Evolutionary conservation across 64 coral and sea anemone species (phyloP), one percentile per base, ranked within the genome.

Genomic region (Actinia tenebrosa): DNA sequence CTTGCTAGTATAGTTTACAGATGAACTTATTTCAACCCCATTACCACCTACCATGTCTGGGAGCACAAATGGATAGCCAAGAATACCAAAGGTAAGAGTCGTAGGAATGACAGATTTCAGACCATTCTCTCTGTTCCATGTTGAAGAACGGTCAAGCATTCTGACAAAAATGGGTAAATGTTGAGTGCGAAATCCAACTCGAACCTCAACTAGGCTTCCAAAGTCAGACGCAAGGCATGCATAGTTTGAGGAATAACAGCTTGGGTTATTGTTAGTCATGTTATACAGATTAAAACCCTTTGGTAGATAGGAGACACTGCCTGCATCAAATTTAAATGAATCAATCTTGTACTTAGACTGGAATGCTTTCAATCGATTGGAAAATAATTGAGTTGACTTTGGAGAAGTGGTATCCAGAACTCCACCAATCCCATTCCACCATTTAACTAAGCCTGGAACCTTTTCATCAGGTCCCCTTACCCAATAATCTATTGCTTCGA

Each of bases 51-150:
- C 45, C 64, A 92, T 87, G n/a, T 87, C 88, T 0, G 94, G 94
- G n/a, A 96, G 82, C 15, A 96, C 88, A 92, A 92, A 96, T 63
- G 94, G 94, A 80, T 92, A 96, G 13, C 94, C 94, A 27, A 96
- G 58, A 45, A 96, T 96, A 46, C 94, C 94, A 83, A 89, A 93
- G 4, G 91, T 96, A 23, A 96, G 75, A 14, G 62, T 79, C 59
- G 91, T 85, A 43, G 94, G 94, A 22, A 96, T 96, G 4, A 96
- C 50, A 43, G 94, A 89, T 22, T 77, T 58, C 46, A 96, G 64
- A 20, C 94, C 94, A 87, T 94, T 83, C 11, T 80, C 27, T 58
- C 81, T 83, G 45, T 78, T 78, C 94, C 94, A 96, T 37, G 10
- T 56, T 44, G 87, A 89, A 16, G 69, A 60, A 47, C 78, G 92